Percentiles rank a stretch among this genome's conserved stretches.
phyloP scores from a whole-genome alignment of 1,140 invertebrate genomes.

The Pseudachorutes palmiensis region DNA sequence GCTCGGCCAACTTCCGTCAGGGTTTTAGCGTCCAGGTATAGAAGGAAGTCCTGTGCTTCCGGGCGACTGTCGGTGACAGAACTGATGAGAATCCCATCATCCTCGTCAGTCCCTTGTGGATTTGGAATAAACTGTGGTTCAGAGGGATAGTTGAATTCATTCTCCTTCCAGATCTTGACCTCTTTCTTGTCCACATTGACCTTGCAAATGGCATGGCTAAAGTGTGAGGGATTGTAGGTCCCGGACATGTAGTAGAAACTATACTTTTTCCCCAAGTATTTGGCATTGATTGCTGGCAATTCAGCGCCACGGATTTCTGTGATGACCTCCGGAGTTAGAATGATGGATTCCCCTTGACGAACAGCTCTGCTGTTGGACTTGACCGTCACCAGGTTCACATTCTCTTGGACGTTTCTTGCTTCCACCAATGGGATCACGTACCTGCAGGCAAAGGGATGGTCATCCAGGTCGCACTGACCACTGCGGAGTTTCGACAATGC shows the following conservation, averaged over 20 bases:
- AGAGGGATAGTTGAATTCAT: constrained; percentile 19
- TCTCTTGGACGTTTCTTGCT: background rate
- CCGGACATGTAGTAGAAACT: constrained; percentile 23
- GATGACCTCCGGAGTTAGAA: constrained; percentile 21
- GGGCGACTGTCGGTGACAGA: constrained; percentile 21
- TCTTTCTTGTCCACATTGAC: constrained; percentile 19
- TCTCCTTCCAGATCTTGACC: constrained; percentile 21
- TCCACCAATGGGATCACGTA: constrained; percentile 24
- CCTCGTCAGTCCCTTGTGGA: constrained; percentile 25
- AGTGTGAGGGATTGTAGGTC: constrained; percentile 25
- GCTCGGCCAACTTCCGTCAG: constrained; percentile 28
- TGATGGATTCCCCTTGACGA: constrained; percentile 24
- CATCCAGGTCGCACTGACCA: constrained; percentile 39
- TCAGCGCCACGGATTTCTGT: constrained; percentile 24
- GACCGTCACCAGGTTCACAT: background rate
- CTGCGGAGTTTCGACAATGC: background rate
- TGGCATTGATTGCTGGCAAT: constrained; percentile 20
- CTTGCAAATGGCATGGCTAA: constrained; percentile 24
- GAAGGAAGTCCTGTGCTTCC: constrained; percentile 22
- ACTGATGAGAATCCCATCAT: constrained; percentile 25
- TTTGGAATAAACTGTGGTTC: constrained; percentile 26
- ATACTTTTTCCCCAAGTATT: constrained; percentile 23
- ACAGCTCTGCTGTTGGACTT: constrained; percentile 13
- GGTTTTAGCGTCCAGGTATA: constrained; percentile 29
- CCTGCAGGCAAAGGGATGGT: constrained; percentile 18